Percentiles rank a stretch among this genome's conserved stretches.
Conservation (phyloP, 2,888 invertebrate species). For the Fragum sueziense region DNA sequence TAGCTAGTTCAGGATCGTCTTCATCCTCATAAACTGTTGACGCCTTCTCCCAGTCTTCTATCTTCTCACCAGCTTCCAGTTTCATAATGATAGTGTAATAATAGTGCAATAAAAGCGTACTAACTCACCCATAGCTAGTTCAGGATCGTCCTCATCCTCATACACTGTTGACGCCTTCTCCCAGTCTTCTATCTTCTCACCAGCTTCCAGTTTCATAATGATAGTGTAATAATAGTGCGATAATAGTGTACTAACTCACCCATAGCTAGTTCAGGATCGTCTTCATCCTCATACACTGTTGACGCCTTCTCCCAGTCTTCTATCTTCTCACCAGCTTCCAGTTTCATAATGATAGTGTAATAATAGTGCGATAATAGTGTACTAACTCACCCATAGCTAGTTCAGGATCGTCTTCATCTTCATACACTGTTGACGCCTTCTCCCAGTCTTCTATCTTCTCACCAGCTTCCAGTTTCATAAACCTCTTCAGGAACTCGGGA, state of each 20-base stretch:
- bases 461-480: constrained; percentile 77
- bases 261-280: constrained; percentile 70
- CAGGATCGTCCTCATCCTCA: constrained; percentile 74
- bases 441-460: constrained; percentile 81
- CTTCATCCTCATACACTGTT: constrained; percentile 77
- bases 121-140: constrained; percentile 64
- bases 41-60: constrained; percentile 81
- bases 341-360: too few species aligned
- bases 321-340: constrained; percentile 79
- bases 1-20: constrained; percentile 70
- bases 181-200: constrained; percentile 81
- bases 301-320: constrained; percentile 81
- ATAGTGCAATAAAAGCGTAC: too few species aligned
- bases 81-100: too few species aligned
- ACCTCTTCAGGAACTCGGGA: constrained; percentile 78
- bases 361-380: too few species aligned
- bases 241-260: too few species aligned
- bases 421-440: constrained; percentile 80
- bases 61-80: constrained; percentile 78
- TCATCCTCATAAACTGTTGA: constrained; percentile 79
- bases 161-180: constrained; percentile 81
- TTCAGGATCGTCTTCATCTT: constrained; percentile 74
- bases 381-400: constrained; percentile 61
- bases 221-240: too few species aligned
- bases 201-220: constrained; percentile 77